phyloP scores from a whole-genome alignment of 2,113 vertebrate genomes.

The Ciconia stormi region DNA sequence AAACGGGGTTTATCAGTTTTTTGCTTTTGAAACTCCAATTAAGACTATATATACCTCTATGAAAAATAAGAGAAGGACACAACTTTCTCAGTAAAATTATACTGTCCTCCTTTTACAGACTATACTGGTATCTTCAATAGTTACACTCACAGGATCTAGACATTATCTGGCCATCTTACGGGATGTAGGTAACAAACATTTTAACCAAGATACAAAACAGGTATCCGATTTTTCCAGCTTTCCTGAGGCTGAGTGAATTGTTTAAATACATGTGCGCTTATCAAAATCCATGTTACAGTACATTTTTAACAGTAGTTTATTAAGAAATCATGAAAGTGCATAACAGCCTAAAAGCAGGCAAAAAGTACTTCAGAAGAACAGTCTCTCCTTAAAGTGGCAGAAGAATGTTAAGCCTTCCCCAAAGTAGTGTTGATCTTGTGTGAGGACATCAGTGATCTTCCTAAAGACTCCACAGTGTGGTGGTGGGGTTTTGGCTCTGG shows the following conservation, averaged over 20 bases:
- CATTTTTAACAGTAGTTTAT: constrained; percentile 68
- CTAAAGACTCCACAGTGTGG: constrained; percentile 20
- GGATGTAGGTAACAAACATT: constrained; percentile 38
- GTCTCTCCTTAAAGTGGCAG: constrained; percentile 54
- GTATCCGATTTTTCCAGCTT: constrained; percentile 57
- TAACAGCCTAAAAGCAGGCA: constrained; percentile 70
- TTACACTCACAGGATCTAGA: constrained; percentile 4
- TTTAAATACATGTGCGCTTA: constrained; percentile 69
- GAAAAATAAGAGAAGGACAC: constrained; percentile 18
- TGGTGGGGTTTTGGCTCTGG: not conserved
- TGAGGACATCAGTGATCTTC: constrained; percentile 40
- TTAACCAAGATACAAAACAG: constrained; percentile 59
- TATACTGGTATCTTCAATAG: not conserved
- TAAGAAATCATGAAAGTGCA: constrained; percentile 72
- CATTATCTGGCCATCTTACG: constrained; percentile 12
- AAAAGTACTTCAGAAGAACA: constrained; percentile 63
- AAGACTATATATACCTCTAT: not conserved
- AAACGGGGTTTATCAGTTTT: constrained; percentile 2
- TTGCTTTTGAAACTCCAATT: constrained; percentile 23
- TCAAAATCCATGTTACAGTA: constrained; percentile 69
- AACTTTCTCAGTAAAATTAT: constrained; percentile 3
- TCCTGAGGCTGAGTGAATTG: constrained; percentile 69
- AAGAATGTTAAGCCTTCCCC: constrained; percentile 38
- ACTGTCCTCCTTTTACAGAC: not conserved
- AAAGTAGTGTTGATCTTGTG: not conserved